Base-by-base conservation (phyloP, 2,888 invertebrate species). In the Lypha dubia region DNA sequence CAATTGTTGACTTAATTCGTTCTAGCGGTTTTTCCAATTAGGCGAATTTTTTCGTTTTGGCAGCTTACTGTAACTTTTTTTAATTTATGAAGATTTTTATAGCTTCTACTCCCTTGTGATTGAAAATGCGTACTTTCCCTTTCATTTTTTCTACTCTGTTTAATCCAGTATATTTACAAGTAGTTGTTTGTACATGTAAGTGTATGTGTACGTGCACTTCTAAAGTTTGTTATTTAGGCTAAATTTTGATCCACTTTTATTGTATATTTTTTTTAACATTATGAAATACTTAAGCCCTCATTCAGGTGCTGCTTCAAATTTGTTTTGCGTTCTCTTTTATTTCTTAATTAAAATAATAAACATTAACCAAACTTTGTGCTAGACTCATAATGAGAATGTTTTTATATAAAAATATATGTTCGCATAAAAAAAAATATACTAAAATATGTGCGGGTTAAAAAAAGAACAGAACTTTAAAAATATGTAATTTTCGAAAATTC, bases 291-390 rank as follows among this genome's bases (percentile, higher is more conserved):
- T 56, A 65, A 71, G 46, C 15, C 20, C 35, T 38, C 65, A 56
- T 73, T 56, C 15, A 46, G 53, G 28, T 51, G 13, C 44, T 51
- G 13, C 49, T 68, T 49, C 38, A 28, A 13, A 11, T 0, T 20
- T 44, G 44, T 56, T 53, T 22, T 41, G 51, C 13, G 8, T 28
- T 38, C 3, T 15, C 41, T 46, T 49, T 51, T 9, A 32, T 56
- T 62, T 63, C 70, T 65, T 80, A 67, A 80, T 80, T 73, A 80
- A 80, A 73, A 79, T 58, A 58, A 73, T 46, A 58, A 68, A 77
- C 58, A 70, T 67, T 41, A 77, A 60, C 22, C 1, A 51, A 60
- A 68, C 65, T 67, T 76, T 65, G 56, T 15, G n/a, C 53, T 28
- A 49, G 41, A 60, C 49, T 62, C 38, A 60, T 77, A 41, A 77